Evolutionary conservation across 53 echinoderm and acorn worm species (phyloP).

Genomic region (Apostichopus leukothele): DNA sequence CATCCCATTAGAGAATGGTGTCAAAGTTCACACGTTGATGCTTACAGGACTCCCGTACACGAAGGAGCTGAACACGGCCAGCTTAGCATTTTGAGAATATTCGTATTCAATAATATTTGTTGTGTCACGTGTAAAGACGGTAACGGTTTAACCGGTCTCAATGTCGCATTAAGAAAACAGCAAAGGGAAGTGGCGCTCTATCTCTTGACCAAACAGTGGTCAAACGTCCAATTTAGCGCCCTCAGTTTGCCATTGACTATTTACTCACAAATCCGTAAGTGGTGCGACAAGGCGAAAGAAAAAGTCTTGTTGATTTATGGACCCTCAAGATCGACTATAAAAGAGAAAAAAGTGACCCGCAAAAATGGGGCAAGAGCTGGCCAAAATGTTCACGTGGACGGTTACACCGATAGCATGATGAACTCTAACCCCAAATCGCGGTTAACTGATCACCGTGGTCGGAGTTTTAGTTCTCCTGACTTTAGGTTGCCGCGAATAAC

Average conservation of each 20-base stretch:
- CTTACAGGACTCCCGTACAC: slow-evolving; percentile 80
- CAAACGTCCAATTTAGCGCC: slow-evolving; percentile 83
- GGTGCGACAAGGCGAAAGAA: slow-evolving; percentile 91
- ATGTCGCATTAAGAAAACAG: slow-evolving; percentile 78
- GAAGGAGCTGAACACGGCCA: slow-evolving; percentile 92
- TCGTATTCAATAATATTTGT: slow-evolving; percentile 86
- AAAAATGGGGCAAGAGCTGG: slow-evolving; percentile 73
- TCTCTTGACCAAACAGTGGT: slow-evolving; percentile 92
- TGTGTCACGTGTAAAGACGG: slow-evolving; percentile 90
- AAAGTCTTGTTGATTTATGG: slow-evolving; percentile 79
- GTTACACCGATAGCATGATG: slow-evolving; percentile 70
- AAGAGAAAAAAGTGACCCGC: slow-evolving; percentile 49
- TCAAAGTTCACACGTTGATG: slow-evolving; percentile 71
- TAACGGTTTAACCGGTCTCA: slow-evolving; percentile 81
- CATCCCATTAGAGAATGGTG: slow-evolving; percentile 95
- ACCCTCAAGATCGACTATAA: slow-evolving; percentile 69
- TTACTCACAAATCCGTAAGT: slow-evolving; percentile 73
- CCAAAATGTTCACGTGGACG: slow-evolving; percentile 86
- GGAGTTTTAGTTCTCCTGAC: slow-evolving; percentile 39
- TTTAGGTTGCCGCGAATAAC: slow-evolving; percentile 57
- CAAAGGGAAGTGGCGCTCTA: slow-evolving; percentile 86
- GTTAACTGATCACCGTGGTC: slow-evolving; percentile 26
- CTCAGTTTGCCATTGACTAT: slow-evolving; percentile 75
- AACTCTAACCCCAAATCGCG: slow-evolving; percentile 72
- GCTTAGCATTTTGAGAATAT: slow-evolving; percentile 83